These are phyloP conservation scores for Eristalis pertinax DNA, from an alignment of 2,888 invertebrate genomes.

Conservation along the genomic window DNA sequence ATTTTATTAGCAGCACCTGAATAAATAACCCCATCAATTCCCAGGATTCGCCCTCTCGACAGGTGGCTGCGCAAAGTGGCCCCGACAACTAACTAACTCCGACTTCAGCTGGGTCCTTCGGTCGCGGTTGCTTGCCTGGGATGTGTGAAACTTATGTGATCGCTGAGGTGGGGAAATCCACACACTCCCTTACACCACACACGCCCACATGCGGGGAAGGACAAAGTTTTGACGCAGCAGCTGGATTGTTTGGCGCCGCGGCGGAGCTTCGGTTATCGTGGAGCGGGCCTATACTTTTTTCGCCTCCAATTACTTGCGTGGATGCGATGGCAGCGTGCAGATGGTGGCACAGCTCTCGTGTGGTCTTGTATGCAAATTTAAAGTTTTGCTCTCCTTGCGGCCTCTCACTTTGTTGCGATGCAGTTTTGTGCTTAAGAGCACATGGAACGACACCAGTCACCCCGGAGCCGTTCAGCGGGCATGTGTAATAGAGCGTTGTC, in stretches of 20 bases:
- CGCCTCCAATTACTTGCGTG: not conserved
- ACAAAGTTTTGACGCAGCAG: slow-evolving; percentile 63
- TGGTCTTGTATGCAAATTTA: not conserved
- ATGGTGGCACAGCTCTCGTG: not conserved
- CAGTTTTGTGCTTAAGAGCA: not conserved
- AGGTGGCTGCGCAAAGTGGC: slow-evolving; percentile 52
- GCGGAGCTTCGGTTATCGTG: not conserved
- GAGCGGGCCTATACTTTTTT: slow-evolving; percentile 9
- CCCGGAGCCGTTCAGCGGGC: not conserved
- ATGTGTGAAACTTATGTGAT: not conserved
- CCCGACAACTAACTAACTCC: slow-evolving; percentile 42
- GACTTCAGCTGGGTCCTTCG: slow-evolving; percentile 5
- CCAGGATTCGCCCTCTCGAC: slow-evolving; percentile 32
- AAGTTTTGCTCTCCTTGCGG: not conserved
- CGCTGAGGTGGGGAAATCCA: not conserved
- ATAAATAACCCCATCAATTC: slow-evolving; percentile 63
- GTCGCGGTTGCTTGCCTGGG: not conserved
- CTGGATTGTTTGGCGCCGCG: slow-evolving; percentile 32
- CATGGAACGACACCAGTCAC: not conserved
- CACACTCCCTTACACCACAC: not conserved
- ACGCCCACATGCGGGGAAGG: slow-evolving; percentile 47
- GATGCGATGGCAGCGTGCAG: not conserved
- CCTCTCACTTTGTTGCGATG: not conserved
- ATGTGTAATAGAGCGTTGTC: slow-evolving; percentile 53
- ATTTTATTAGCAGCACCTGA: slow-evolving; percentile 41